Evolutionary conservation across 2,888 invertebrate genomes (phyloP).

Genomic region (Epirrhoe alternata): DNA sequence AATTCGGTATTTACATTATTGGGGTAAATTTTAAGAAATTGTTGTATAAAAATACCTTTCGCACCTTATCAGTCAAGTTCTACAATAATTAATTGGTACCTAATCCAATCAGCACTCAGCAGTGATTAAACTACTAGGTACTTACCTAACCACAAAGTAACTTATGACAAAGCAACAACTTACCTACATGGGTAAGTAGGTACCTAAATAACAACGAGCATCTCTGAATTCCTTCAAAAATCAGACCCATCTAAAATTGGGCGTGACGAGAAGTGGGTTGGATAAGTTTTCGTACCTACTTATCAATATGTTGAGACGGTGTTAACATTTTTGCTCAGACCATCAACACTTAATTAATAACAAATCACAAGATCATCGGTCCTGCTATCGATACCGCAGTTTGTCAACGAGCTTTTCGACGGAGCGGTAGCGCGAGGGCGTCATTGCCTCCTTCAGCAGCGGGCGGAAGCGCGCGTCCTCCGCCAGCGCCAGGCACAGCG

Average conservation of each 20-base stretch:
- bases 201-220: constrained; percentile 1
- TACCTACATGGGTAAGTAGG: too few species aligned
- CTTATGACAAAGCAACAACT: background rate
- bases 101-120: too few species aligned
- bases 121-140: too few species aligned
- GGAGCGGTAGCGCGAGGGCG: constrained; percentile 91
- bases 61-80: constrained; percentile 68
- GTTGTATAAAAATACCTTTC: constrained; percentile 75
- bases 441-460: constrained; percentile 91
- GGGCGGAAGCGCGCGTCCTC: constrained; percentile 91
- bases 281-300: too few species aligned
- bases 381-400: constrained; percentile 69
- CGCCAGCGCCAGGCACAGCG: constrained; percentile 89
- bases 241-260: background rate
- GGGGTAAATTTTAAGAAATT: constrained; percentile 31
- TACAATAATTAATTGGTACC: constrained; percentile 10
- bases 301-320: background rate
- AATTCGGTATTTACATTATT: background rate
- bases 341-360: constrained; percentile 1
- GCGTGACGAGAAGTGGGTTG: too few species aligned
- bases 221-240: background rate
- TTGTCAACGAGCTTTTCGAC: constrained; percentile 92
- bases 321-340: background rate
- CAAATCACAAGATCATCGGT: background rate
- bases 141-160: background rate